Evolutionary conservation across 2,797 vertebrate species (phyloP), one percentile per base, ranked within the genome.

Genomic region (Calcarius lapponicus): DNA sequence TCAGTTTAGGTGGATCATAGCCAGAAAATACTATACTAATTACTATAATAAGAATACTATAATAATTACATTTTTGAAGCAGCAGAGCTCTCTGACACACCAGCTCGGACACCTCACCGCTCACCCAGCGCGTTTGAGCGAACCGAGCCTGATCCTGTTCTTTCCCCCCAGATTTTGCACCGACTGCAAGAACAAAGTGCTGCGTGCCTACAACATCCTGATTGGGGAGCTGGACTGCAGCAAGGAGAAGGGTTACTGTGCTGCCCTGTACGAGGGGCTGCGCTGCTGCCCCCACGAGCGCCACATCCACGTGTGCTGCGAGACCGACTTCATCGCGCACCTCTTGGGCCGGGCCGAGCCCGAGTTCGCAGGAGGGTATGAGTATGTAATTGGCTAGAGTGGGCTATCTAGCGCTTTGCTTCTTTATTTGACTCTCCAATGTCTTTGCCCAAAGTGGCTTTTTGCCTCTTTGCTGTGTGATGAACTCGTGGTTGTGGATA

Each of bases 141-240:
- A n/a, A 0, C 29, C 0, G 1, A 40, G 25, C 13, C 47, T 1
- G 4, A 2, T 1, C 32, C 1, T 3, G 2, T 45, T 36, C 32
- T 61, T 2, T 12, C 60, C 22, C 22, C 29, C 1, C 97, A 99
- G 99, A 97, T 99, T 99, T 97, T 99, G 99, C 97, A 99, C 98
- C 31, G 99, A 99, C 97, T 99, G 99, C 97, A 99, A 99, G 97
- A 99, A 98, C 94, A 99, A 99, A 98, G 99, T 99, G 6, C 97
- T 99, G 73, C 98, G 99, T 95, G 99, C 99, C 0, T 99, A 99
- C 97, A 99, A 99, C 97, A 99, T 99, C 92, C 98, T 99, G 51
- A 98, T 99, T 24, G 99, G 99, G 24, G 99, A 99, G 96, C 96
- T 99, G 95, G 99, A 99, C 96, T 99, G 98, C 98, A 99, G 98